Conservation (phyloP, 2,113 vertebrate genomes). For the Haemorhous mexicanus region DNA sequence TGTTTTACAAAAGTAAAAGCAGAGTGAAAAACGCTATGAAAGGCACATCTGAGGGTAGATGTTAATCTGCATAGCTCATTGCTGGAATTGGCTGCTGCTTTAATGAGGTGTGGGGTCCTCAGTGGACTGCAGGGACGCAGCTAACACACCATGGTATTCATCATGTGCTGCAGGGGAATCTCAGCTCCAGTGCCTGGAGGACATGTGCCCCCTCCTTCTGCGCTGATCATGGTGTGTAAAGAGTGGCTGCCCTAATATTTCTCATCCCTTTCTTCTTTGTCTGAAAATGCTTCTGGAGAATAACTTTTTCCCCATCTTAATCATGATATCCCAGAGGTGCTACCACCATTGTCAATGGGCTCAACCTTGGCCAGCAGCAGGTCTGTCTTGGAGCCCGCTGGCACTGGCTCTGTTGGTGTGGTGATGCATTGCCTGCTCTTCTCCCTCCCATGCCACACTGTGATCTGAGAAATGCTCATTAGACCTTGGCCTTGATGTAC, state of each 20-base stretch:
- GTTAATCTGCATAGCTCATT: background rate
- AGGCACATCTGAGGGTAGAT: background rate
- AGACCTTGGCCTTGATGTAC: background rate
- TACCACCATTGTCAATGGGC: fast-evolving
- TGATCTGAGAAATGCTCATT: background rate
- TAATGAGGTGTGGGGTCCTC: background rate
- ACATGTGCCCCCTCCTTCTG: background rate
- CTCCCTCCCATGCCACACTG: background rate
- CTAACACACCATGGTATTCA: background rate
- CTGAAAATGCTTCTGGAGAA: background rate
- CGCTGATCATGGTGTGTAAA: too few species aligned
- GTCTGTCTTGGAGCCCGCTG: background rate
- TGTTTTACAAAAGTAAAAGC: background rate
- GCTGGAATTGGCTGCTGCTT: background rate
- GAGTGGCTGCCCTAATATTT: background rate
- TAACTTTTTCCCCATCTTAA: background rate
- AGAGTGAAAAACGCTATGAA: background rate
- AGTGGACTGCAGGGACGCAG: background rate
- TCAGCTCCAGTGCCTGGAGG: background rate
- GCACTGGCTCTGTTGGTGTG: background rate
- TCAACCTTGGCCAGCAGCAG: background rate
- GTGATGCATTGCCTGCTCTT: background rate
- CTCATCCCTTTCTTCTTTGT: background rate
- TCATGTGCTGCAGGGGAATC: background rate
- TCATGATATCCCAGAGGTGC: background rate